Base-by-base conservation (phyloP, 2,113 vertebrate genomes). In the Pelecanus crispus region DNA sequence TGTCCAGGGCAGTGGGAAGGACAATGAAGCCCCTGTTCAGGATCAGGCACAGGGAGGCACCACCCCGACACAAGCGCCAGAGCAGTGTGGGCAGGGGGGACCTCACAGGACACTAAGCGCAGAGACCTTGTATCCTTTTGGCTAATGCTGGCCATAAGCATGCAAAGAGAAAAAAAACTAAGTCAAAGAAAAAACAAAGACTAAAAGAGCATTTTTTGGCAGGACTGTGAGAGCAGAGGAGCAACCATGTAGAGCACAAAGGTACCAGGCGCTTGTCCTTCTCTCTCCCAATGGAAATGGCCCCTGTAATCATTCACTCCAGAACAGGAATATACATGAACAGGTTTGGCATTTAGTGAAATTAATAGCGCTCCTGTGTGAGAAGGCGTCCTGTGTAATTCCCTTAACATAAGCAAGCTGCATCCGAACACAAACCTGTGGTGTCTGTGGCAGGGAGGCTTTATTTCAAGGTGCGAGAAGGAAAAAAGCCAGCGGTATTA, bases 21-120 rank as follows among this genome's bases (percentile, higher is more conserved):
- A 96, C 94, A 96, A 96, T 53, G 81, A 36, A 38, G 85, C 55
- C 84, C 78, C 88, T 96, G 88, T 96, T 93, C 5, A 34, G 78
- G n/a, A 86, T 93, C 81, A 55, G 94, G 95, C 94, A 49, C 84
- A 22, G 90, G n/a, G 92, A 77, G 72, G 92, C 92, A 94, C 92
- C 25, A 45, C 66, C 42, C 42, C 5, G 0, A 31, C n/a, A 45
- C 5, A 13, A 62, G 65, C 2, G 4, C 29, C 0, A 2, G 59
- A 58, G 52, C 71, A 68, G 92, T 24, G 12, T 94, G 79, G 90
- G 80, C 90, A 61, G 31, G 20, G 45, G 53, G 36, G 2, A 94
- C 52, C 61, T 72, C 7, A 4, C 29, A 31, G 82, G 42, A 47
- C 40, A 38, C 78, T n/a, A n/a, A 28, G 42, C 1, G 11, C 50